Evolutionary conservation across 2,797 vertebrate genomes (phyloP).

Genomic region (Eospalax fontanierii): DNA sequence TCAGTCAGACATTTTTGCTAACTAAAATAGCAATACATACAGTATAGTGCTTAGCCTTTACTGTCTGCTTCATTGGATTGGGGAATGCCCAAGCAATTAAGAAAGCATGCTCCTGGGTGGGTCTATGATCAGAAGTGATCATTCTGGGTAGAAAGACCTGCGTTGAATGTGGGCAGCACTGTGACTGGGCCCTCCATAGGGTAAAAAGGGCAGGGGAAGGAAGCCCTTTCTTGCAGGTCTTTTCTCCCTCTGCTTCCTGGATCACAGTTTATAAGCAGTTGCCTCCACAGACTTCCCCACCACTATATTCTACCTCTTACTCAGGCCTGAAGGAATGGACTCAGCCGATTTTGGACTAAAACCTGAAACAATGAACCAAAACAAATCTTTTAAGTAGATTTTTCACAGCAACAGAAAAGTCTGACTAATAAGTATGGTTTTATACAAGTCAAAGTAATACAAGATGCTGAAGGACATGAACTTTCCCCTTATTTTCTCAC

Average conservation of each 20-base stretch:
- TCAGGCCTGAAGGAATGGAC: not conserved
- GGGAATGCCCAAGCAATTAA: not conserved
- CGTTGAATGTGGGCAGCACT: not conserved
- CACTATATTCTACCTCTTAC: not conserved
- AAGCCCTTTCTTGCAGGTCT: too few species aligned
- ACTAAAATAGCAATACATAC: not conserved
- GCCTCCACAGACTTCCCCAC: not conserved
- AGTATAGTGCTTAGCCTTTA: not conserved
- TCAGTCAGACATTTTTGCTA: not conserved
- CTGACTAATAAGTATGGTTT: not conserved
- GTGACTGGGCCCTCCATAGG: too few species aligned
- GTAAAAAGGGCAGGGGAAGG: not conserved
- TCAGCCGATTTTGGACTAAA: not conserved
- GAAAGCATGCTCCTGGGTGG: not conserved
- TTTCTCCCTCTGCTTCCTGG: not conserved
- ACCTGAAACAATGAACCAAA: not conserved
- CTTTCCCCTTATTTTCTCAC: not conserved
- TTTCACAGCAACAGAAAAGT: not conserved
- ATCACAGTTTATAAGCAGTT: not conserved
- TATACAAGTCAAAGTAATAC: not conserved
- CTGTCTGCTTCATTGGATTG: not conserved
- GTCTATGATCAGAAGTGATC: not conserved
- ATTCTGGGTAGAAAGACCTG: not conserved
- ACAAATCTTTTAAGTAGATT: not conserved
- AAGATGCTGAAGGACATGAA: not conserved